Evolutionary conservation across 1,140 invertebrate species (phyloP), one percentile per base, ranked within the genome.

Genomic region (Mya arenaria): DNA sequence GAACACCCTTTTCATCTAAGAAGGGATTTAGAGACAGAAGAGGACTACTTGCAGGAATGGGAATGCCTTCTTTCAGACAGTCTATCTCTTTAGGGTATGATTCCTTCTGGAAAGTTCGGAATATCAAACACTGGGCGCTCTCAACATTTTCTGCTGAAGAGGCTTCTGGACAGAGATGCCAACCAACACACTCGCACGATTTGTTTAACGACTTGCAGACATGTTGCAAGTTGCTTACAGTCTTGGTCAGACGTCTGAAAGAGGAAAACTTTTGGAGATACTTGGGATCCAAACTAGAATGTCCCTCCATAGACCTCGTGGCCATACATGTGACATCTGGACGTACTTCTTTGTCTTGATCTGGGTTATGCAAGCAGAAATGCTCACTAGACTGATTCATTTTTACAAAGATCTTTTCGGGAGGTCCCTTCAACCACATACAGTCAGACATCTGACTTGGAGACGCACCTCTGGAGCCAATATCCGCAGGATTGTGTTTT

Each of bases 401-500:
- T n/a, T n/a, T n/a, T n/a, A n/a, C n/a, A n/a, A n/a, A n/a, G n/a
- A n/a, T n/a, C n/a, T n/a, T n/a, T n/a, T n/a, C n/a, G n/a, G n/a
- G n/a, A n/a, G n/a, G n/a, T n/a, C n/a, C n/a, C n/a, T n/a, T n/a
- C n/a, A n/a, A n/a, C n/a, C n/a, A 58, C 1, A 13, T 4, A 41
- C 71, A 37, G 13, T 62, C 74, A 77, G 13, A 19, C 66, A 32
- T 62, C 37, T 23, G 28, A 32, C 37, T 77, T 58, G 23, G 41
- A 30, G 60, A 66, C 32, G 34, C 39, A 36, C 74, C 74, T 66
- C 60, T 52, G 17, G 19, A 65, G 5, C 74, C 74, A 28, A 66
- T 36, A 68, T 85, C 80, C 10, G 84, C 84, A 25, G 84, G 84
- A 39, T 85, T 85, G 19, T n/a, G 10, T 23, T 75, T 41, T 63